Conservation (phyloP, 2,113 vertebrate genomes). For the Onychostoma macrolepis region DNA sequence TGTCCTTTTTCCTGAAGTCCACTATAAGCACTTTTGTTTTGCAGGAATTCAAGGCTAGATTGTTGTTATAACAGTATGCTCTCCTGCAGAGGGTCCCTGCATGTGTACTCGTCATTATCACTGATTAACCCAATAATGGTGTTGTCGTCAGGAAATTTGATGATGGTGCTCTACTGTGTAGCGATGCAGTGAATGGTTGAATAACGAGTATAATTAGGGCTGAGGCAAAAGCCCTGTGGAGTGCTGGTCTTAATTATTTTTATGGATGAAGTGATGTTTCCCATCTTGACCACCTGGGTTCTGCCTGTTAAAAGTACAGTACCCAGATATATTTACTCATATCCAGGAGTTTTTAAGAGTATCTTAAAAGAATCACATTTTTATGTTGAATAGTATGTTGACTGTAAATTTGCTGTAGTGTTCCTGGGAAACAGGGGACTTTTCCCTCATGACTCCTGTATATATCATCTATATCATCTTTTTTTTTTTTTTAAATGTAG, state of each 20-base stretch:
- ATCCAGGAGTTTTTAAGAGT: background rate
- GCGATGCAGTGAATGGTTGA: conserved; percentile 32
- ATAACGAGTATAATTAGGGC: conserved; percentile 15
- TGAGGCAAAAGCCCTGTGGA: conserved; percentile 20
- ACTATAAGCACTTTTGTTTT: background rate
- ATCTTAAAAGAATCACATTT: background rate
- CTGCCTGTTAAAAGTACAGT: background rate
- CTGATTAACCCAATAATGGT: conserved; percentile 28
- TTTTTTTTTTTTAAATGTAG: background rate
- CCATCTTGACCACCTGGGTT: conserved; percentile 39
- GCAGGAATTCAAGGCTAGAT: background rate
- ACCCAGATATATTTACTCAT: background rate
- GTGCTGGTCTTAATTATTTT: conserved; percentile 26
- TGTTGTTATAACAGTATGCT: background rate
- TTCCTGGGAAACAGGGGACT: background rate
- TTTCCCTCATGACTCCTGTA: background rate
- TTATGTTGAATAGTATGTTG: background rate
- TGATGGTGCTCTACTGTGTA: conserved; percentile 2
- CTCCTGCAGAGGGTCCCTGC: background rate
- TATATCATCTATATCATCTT: too few relatives aligned
- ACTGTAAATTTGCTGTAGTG: background rate
- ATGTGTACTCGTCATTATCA: conserved; percentile 19
- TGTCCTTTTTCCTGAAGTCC: conserved; percentile 8
- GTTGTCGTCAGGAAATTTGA: conserved; percentile 25
- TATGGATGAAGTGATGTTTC: conserved; percentile 38